These are phyloP conservation scores for Trichonephila clavata DNA, from an alignment of 1,140 invertebrate species.

Conservation along the genomic window DNA sequence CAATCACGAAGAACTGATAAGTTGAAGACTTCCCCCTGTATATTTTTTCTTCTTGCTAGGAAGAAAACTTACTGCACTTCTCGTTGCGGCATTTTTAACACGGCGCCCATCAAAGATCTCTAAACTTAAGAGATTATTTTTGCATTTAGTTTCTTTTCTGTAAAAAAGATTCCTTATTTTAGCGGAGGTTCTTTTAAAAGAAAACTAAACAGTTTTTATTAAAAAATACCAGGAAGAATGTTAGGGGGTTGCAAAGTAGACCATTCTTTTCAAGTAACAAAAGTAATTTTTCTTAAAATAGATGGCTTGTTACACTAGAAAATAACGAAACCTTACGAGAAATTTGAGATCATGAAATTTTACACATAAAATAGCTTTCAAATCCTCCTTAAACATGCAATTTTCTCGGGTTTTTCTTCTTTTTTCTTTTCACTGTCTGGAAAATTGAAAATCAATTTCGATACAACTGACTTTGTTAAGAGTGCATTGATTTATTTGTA, in stretches of 20 bases:
- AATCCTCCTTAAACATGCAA: neutral
- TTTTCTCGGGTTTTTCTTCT: neutral
- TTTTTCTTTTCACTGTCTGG: neutral
- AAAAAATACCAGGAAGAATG: neutral
- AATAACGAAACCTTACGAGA: too few relatives aligned
- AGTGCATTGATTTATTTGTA: too few relatives aligned
- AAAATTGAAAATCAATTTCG: neutral
- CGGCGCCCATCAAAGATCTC: neutral
- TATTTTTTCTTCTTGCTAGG: neutral
- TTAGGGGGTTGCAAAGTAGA: too few relatives aligned
- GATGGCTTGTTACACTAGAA: too few relatives aligned
- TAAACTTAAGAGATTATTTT: neutral
- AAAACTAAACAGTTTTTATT: neutral
- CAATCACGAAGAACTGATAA: conserved; percentile 46
- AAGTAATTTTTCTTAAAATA: too few relatives aligned
- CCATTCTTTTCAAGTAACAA: too few relatives aligned
- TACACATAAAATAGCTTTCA: too few relatives aligned
- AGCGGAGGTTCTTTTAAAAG: neutral
- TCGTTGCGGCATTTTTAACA: conserved; percentile 29
- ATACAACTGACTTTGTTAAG: neutral
- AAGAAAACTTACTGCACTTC: conserved; percentile 5
- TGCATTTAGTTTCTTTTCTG: neutral
- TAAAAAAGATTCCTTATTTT: neutral
- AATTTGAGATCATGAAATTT: too few relatives aligned
- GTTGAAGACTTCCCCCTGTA: neutral